A percentile compares a stretch with the other conserved stretches of the same genome.
phyloP scores from a whole-genome alignment of 2,888 invertebrate species.

The Sminthurides aquaticus region DNA sequence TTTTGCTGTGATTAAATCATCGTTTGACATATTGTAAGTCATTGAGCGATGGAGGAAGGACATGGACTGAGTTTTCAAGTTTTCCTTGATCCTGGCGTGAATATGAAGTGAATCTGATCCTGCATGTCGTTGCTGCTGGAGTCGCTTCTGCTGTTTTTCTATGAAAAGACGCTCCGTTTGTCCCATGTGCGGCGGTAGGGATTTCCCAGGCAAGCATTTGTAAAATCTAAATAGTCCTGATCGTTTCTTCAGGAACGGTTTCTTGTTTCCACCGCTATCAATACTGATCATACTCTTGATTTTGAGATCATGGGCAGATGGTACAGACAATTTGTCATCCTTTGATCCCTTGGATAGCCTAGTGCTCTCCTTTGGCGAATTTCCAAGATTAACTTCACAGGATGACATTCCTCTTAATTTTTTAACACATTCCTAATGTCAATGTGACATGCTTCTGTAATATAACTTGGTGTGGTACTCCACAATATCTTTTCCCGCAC shows the following conservation, averaged over 20 bases:
- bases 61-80: not conserved
- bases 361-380: no score
- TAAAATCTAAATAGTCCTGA: constrained; percentile 12
- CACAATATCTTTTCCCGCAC: no score
- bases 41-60: not conserved
- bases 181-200: not conserved
- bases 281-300: not conserved
- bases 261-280: not conserved
- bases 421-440: no score
- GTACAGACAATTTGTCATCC: no score
- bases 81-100: not conserved
- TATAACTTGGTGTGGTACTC: no score
- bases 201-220: not conserved
- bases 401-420: no score
- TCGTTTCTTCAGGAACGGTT: constrained; percentile 18
- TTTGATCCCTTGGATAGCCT: no score
- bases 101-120: not conserved
- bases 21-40: not conserved
- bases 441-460: no score
- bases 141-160: not conserved
- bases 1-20: not conserved
- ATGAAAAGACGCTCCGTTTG: not conserved
- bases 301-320: not conserved
- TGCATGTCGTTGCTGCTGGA: not conserved
- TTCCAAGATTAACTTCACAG: no score